Conservation (phyloP, 2,113 vertebrate species). For the human (Homo sapiens) region DNA sequence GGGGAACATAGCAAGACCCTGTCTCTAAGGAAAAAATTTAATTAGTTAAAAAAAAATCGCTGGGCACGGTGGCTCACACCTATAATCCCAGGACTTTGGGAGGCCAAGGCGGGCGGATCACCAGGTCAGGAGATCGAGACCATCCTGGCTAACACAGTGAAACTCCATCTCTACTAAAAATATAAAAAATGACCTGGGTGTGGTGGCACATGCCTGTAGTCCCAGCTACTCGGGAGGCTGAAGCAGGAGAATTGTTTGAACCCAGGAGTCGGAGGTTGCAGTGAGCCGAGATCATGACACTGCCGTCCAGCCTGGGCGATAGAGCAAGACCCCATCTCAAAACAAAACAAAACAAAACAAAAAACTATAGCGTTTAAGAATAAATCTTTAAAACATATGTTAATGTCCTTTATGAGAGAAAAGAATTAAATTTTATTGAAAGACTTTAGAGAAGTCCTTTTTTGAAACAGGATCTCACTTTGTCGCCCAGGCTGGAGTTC, state of each 20-base stretch:
- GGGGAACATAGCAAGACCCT: too few species aligned
- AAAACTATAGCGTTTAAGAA: neutral
- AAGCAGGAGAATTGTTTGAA: neutral
- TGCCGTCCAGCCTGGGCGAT: neutral
- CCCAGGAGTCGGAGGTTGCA: neutral
- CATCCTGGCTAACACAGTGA: too few species aligned
- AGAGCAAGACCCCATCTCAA: neutral
- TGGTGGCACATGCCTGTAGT: neutral
- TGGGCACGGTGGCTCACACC: too few species aligned
- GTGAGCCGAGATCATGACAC: too few species aligned
- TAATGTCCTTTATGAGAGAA: neutral
- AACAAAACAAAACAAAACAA: neutral
- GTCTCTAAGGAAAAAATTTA: too few species aligned
- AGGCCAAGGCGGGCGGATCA: too few species aligned
- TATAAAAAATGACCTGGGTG: neutral
- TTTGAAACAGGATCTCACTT: too few species aligned
- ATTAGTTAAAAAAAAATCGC: too few species aligned
- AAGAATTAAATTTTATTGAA: neutral
- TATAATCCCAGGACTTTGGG: too few species aligned
- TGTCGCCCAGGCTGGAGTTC: too few species aligned
- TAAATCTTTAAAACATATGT: neutral
- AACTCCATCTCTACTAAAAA: neutral
- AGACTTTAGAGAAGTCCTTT: neutral
- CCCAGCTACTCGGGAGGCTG: neutral
- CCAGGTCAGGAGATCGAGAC: too few species aligned